These are phyloP conservation scores for Spodoptera litura DNA, from an alignment of 1,140 invertebrate species.

Conservation along the genomic window DNA sequence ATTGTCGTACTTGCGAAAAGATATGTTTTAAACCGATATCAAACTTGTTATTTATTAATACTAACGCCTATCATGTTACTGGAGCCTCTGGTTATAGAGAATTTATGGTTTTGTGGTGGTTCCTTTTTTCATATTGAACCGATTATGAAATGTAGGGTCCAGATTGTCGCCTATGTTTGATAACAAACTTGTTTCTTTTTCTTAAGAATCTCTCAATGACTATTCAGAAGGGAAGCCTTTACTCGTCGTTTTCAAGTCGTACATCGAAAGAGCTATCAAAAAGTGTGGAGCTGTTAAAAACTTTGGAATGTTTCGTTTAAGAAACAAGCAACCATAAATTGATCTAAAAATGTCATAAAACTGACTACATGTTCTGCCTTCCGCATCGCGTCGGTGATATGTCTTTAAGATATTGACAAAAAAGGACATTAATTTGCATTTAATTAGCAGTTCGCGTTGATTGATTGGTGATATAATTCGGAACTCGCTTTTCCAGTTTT, in stretches of 20 bases:
- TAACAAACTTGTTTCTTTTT: too few relatives aligned
- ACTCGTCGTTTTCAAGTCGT: too few relatives aligned
- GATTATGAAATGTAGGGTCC: too few relatives aligned
- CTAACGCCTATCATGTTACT: neutral
- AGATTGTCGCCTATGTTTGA: too few relatives aligned
- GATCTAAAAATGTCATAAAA: neutral
- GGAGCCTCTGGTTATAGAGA: neutral
- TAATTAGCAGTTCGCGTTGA: neutral
- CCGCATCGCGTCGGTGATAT: conserved; percentile 4
- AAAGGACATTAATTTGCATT: conserved; percentile 13
- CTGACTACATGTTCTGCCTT: neutral
- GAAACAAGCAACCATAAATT: neutral
- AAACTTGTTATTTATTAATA: conserved; percentile 18
- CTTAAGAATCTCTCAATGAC: too few relatives aligned
- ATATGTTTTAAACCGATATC: conserved; percentile 15
- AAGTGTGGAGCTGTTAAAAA: neutral
- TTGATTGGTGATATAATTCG: neutral
- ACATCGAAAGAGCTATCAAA: too few relatives aligned
- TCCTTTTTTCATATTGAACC: too few relatives aligned
- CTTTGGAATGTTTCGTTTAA: neutral
- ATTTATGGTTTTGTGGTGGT: neutral
- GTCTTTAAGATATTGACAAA: conserved; percentile 10
- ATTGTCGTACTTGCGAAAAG: conserved; percentile 20
- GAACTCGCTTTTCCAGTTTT: conserved; percentile 17
- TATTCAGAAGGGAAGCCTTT: too few relatives aligned